Conservation (phyloP, 2,113 vertebrate species). For the Labeo rohita region DNA sequence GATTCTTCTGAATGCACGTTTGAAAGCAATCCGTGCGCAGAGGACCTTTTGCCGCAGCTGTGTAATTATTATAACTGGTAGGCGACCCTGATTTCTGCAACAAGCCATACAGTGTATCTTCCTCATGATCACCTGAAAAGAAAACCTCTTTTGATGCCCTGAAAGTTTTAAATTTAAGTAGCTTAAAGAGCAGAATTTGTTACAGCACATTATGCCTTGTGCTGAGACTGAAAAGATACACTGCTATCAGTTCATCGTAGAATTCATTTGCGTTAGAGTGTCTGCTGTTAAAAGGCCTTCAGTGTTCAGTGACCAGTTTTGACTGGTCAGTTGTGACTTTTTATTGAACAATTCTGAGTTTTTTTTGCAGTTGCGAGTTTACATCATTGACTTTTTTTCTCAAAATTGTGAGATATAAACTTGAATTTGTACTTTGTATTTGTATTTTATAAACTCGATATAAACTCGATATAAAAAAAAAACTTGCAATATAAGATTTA, state of each 20-base stretch:
- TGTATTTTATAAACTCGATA: too few relatives aligned
- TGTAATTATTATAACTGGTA: slow-evolving; percentile 42
- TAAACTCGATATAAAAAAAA: too few relatives aligned
- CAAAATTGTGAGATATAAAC: too few relatives aligned
- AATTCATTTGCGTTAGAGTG: not conserved
- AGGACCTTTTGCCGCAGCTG: not conserved
- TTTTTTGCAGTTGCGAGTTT: too few relatives aligned
- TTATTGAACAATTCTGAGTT: too few relatives aligned
- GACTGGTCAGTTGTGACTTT: too few relatives aligned
- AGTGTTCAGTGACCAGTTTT: too few relatives aligned
- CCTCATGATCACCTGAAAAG: not conserved
- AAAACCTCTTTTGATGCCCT: slow-evolving; percentile 4
- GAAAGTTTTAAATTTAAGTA: not conserved
- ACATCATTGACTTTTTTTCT: too few relatives aligned
- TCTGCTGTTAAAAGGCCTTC: not conserved
- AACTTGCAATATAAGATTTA: too few relatives aligned
- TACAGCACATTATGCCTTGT: not conserved
- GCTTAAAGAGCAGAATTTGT: slow-evolving; percentile 1
- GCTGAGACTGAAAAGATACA: not conserved
- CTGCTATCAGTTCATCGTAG: not conserved
- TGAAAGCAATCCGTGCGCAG: slow-evolving; percentile 45
- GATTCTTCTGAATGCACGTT: slow-evolving; percentile 46
- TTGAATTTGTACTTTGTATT: too few relatives aligned
- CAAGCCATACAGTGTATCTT: slow-evolving; percentile 5
- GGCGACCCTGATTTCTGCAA: slow-evolving; percentile 29